A percentile compares a stretch with the other conserved stretches of the same genome.
These are phyloP conservation scores for Gopherus evgoodei DNA, from an alignment of 2,113 vertebrate genomes.

Conservation along the genomic window DNA sequence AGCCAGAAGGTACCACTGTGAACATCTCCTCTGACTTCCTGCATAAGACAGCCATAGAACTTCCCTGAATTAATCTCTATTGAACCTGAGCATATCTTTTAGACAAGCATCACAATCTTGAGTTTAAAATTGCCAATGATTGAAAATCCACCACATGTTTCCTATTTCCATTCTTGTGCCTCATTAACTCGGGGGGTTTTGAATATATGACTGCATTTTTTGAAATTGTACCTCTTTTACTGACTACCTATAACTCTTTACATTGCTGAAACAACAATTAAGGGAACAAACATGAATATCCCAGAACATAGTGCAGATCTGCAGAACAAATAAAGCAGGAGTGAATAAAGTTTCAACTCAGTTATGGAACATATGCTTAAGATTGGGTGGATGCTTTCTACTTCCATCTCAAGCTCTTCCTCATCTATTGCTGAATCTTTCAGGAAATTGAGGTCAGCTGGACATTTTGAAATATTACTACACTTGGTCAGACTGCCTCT, in stretches of 20 bases:
- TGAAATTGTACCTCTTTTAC: slow-evolving; percentile 53
- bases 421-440: slow-evolving; percentile 28
- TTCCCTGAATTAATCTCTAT: background rate
- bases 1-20: background rate
- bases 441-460: slow-evolving; percentile 43
- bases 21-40: background rate
- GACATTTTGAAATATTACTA: slow-evolving; percentile 44
- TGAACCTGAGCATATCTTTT: background rate
- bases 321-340: background rate
- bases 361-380: slow-evolving; percentile 10
- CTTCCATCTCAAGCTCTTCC: slow-evolving; percentile 17
- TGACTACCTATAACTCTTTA: slow-evolving; percentile 45
- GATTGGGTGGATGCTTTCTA: slow-evolving; percentile 13
- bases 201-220: slow-evolving; percentile 63
- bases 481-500: slow-evolving; percentile 23
- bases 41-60: background rate
- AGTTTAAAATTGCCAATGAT: background rate
- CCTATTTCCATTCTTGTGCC: slow-evolving; percentile 52
- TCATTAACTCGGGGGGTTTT: slow-evolving; percentile 38
- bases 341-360: background rate
- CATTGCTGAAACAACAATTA: slow-evolving; percentile 41
- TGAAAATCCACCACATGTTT: background rate
- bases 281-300: background rate
- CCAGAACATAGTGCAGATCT: slow-evolving; percentile 2
- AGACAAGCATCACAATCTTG: background rate